A percentile compares a stretch with the other conserved stretches of the same genome.
Conservation (phyloP, 2,113 vertebrate genomes). For the Gallinago paraguaiae region DNA sequence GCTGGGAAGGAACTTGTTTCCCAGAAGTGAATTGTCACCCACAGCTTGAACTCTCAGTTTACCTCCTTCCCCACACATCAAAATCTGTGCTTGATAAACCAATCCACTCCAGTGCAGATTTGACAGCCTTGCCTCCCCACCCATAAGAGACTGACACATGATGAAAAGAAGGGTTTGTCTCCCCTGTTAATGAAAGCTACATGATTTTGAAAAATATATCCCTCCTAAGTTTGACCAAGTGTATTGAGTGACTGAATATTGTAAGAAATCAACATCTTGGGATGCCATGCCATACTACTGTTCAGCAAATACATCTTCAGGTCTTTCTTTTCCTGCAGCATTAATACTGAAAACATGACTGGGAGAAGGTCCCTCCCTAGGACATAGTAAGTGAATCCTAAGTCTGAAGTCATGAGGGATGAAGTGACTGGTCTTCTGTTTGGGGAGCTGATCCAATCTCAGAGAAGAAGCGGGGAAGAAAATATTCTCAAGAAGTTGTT, state of each 20-base stretch:
- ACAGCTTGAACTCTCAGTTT: not conserved
- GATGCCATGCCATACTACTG: not conserved
- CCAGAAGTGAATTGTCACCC: not conserved
- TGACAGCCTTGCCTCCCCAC: not conserved
- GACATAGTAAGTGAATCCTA: not conserved
- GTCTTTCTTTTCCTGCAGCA: not conserved
- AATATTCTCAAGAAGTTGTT: not conserved
- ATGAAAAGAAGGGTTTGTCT: not conserved
- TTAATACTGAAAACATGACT: not conserved
- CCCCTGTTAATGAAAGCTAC: not conserved
- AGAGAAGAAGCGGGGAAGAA: not conserved
- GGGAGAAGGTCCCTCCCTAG: not conserved
- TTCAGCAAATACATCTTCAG: not conserved
- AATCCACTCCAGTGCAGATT: not conserved
- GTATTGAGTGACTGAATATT: not conserved
- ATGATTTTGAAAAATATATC: not conserved
- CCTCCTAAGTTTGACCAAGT: not conserved
- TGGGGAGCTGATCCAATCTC: not conserved
- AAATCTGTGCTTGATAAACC: not conserved
- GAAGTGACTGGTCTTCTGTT: not conserved
- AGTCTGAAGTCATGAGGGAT: not conserved
- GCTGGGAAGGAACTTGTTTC: not conserved
- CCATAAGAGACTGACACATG: accelerated
- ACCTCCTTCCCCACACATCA: not conserved
- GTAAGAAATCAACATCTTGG: not conserved